Percentiles rank a stretch among this genome's conserved stretches.
These are phyloP conservation scores for Lampropteryx suffumata DNA, from an alignment of 2,888 invertebrate species.

Conservation along the genomic window DNA sequence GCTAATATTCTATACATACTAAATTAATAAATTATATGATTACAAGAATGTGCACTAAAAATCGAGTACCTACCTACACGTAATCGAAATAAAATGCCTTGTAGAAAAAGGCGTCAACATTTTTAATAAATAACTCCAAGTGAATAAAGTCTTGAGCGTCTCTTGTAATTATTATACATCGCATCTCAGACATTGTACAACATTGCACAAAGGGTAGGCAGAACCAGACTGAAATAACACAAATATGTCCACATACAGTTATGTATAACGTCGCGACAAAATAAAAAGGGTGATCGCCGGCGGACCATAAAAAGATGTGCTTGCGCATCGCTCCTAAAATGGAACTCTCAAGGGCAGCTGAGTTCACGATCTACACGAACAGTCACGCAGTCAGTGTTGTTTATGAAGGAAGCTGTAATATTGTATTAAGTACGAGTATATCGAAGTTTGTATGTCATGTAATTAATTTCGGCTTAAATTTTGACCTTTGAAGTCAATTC, in stretches of 20 bases:
- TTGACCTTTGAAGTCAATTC: too few relatives aligned
- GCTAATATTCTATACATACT: too few relatives aligned
- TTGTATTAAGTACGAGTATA: not conserved
- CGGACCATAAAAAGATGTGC: conserved; percentile 47
- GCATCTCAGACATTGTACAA: not conserved
- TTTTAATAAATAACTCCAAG: too few relatives aligned
- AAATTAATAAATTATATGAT: too few relatives aligned
- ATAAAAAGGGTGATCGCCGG: conserved; percentile 44
- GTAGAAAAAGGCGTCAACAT: too few relatives aligned
- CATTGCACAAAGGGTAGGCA: conserved; percentile 3
- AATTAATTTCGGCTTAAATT: too few relatives aligned
- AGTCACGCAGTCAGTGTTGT: conserved; percentile 9
- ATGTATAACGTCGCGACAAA: conserved; percentile 29
- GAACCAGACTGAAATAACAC: conserved; percentile 13
- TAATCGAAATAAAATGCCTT: too few relatives aligned
- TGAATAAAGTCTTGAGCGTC: too few relatives aligned
- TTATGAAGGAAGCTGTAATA: not conserved
- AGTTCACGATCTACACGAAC: conserved; percentile 36
- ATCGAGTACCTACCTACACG: too few relatives aligned
- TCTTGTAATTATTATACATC: too few relatives aligned
- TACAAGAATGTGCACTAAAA: too few relatives aligned
- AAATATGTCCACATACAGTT: conserved; percentile 13
- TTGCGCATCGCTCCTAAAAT: conserved; percentile 46
- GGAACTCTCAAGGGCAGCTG: conserved; percentile 51
- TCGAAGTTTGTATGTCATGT: too few relatives aligned